These are phyloP conservation scores for Spilogale gracilis DNA, from an alignment of 2,113 vertebrate genomes.

Conservation along the genomic window DNA sequence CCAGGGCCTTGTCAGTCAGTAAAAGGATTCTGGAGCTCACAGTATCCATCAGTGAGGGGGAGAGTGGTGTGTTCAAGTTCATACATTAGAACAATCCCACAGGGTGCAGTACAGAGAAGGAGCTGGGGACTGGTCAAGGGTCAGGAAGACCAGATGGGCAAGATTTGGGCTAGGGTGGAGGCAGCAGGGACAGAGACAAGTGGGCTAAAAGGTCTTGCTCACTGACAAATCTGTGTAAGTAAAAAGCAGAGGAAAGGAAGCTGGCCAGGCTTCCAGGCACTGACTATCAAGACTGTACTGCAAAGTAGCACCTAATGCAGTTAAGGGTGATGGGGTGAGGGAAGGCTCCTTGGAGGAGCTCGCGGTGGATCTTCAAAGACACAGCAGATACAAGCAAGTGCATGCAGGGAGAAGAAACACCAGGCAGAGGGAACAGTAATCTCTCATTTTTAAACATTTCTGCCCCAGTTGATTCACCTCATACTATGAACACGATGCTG, in stretches of 20 bases:
- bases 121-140: neutral
- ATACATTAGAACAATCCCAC: neutral
- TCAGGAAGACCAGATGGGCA: neutral
- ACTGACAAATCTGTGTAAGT: neutral
- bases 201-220: neutral
- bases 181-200: neutral
- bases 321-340: neutral
- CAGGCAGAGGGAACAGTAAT: neutral
- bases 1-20: neutral
- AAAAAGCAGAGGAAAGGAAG: neutral
- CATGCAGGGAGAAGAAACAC: neutral
- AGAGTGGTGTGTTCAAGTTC: neutral
- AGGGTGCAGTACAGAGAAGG: neutral
- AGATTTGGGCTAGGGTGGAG: neutral
- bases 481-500: neutral
- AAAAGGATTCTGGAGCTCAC: neutral
- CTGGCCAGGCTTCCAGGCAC: neutral
- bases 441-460: neutral
- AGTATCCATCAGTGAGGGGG: neutral
- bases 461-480: neutral
- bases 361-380: neutral
- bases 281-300: neutral
- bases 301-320: neutral
- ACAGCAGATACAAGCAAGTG: neutral
- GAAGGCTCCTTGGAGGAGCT: neutral